Conservation (phyloP, 2,113 vertebrate genomes). For the Catharus fuscescens region DNA sequence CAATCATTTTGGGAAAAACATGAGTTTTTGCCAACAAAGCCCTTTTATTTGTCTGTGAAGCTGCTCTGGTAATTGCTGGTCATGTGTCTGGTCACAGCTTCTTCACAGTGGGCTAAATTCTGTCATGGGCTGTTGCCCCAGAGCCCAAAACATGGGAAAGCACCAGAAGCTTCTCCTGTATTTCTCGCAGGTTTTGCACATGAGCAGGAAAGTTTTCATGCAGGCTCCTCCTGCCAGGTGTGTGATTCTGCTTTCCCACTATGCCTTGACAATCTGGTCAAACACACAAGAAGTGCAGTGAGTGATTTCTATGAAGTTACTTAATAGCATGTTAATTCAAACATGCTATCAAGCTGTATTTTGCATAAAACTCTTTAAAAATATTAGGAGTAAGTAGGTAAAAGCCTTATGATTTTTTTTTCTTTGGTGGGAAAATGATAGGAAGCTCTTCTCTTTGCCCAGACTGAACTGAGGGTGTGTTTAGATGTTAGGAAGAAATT, state of each 20-base stretch:
- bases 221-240: background rate
- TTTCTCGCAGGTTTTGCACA: background rate
- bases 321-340: background rate
- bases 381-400: background rate
- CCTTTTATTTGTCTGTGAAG: background rate
- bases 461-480: background rate
- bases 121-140: background rate
- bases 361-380: background rate
- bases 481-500: background rate
- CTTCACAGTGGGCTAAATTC: background rate
- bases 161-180: background rate
- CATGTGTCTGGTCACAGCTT: background rate
- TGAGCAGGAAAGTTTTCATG: fast-evolving
- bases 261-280: background rate
- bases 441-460: background rate
- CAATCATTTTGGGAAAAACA: background rate
- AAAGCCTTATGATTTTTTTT: background rate
- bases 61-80: background rate
- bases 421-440: background rate
- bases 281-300: background rate
- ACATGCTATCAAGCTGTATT: background rate
- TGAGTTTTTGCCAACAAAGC: background rate
- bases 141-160: background rate
- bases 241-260: background rate
- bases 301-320: background rate